A percentile compares a stretch with the other conserved stretches of the same genome.
Conservation (phyloP, 2,797 vertebrate genomes). For the Semaprochilodus insignis region DNA sequence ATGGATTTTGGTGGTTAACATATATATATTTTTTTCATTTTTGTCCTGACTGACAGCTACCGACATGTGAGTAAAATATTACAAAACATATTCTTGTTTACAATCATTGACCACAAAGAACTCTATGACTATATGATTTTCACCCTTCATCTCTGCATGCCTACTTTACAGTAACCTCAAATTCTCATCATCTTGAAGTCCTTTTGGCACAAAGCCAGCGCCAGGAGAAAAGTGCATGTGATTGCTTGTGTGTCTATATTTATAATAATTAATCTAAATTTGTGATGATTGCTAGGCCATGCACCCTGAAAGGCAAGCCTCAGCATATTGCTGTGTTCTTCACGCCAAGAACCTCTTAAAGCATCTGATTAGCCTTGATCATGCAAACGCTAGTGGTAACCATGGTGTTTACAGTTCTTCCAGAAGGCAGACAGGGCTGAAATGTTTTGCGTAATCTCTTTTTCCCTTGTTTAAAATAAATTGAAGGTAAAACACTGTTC, state of each 20-base stretch:
- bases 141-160: slow-evolving; percentile 13
- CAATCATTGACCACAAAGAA: too few species aligned
- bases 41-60: too few species aligned
- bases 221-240: slow-evolving; percentile 40
- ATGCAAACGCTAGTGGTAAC: slow-evolving; percentile 51
- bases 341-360: slow-evolving; percentile 57
- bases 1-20: too few species aligned
- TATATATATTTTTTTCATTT: too few species aligned
- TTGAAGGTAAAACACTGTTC: background rate
- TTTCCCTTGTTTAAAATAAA: slow-evolving; percentile 4
- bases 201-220: slow-evolving; percentile 28
- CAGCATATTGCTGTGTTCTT: slow-evolving; percentile 66
- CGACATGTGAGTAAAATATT: too few species aligned
- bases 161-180: slow-evolving; percentile 21
- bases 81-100: too few species aligned
- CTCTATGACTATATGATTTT: background rate
- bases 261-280: slow-evolving; percentile 71
- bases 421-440: slow-evolving; percentile 1
- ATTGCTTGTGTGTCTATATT: slow-evolving; percentile 66
- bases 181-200: slow-evolving; percentile 37
- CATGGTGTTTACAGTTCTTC: slow-evolving; percentile 48
- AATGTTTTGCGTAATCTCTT: background rate
- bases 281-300: slow-evolving; percentile 63
- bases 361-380: slow-evolving; percentile 59
- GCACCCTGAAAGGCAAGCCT: slow-evolving; percentile 55